Conservation (phyloP, 2,888 invertebrate species). For the Agonopterix arenella region DNA sequence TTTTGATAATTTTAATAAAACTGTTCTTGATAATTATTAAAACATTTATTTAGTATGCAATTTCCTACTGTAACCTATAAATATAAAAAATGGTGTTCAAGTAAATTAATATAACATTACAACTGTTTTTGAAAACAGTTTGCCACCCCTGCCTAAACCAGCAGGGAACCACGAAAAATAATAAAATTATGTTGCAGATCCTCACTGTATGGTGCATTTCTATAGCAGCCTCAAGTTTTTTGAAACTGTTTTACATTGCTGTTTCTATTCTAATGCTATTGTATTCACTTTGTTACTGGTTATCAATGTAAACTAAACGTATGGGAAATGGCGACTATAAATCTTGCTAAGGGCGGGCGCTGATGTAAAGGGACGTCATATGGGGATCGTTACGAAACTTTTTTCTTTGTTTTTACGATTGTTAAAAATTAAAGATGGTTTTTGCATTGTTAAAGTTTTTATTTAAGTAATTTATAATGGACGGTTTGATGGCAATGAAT, state of each 20-base stretch:
- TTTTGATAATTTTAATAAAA: no score
- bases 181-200: constrained; percentile 54
- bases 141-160: constrained; percentile 33
- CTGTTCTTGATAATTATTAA: no score
- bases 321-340: constrained; percentile 38
- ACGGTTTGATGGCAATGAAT: constrained; percentile 34
- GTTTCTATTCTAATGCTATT: constrained; percentile 10
- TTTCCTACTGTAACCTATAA: no score
- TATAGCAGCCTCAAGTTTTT: constrained; percentile 35
- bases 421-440: constrained; percentile 44
- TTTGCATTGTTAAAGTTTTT: constrained; percentile 44
- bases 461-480: constrained; percentile 32
- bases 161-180: constrained; percentile 48
- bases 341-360: constrained; percentile 50
- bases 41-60: no score
- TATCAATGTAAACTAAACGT: constrained; percentile 31
- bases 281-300: not conserved
- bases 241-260: constrained; percentile 35
- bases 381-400: constrained; percentile 56
- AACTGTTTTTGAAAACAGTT: constrained; percentile 1
- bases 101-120: no score
- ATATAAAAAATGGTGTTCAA: no score
- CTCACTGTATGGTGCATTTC: constrained; percentile 40
- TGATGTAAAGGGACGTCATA: constrained; percentile 55
- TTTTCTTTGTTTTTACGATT: constrained; percentile 60